Percentiles rank a stretch among this genome's conserved stretches.
Evolutionary conservation across 2,888 invertebrate genomes (phyloP).

Genomic region (Drosophila mulleri): DNA sequence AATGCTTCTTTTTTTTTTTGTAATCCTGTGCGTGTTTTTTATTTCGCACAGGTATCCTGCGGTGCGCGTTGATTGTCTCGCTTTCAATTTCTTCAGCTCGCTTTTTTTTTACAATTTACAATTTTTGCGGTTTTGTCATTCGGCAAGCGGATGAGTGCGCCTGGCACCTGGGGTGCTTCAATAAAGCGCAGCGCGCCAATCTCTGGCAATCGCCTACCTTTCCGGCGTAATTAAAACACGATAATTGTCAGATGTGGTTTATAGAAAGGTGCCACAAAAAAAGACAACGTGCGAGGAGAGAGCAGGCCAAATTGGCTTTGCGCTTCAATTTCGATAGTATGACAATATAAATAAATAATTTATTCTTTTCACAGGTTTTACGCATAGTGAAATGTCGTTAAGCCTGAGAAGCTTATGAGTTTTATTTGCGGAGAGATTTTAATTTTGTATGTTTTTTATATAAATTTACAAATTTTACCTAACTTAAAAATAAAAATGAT

Average conservation of each 20-base stretch:
- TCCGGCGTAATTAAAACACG: conserved; percentile 58
- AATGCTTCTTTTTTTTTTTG: not conserved
- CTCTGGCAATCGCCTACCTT: not conserved
- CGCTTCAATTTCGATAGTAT: not conserved
- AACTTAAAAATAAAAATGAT: too few species aligned
- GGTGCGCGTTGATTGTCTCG: conserved; percentile 68
- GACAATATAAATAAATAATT: not conserved
- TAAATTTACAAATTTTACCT: too few species aligned
- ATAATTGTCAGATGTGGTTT: conserved; percentile 62
- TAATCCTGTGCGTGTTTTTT: conserved; percentile 57
- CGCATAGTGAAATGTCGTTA: not conserved
- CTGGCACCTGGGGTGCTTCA: conserved; percentile 67
- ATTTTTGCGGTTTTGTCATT: conserved; percentile 67
- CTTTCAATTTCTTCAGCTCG: conserved; percentile 45
- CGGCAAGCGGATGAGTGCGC: conserved; percentile 47
- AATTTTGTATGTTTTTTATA: not conserved
- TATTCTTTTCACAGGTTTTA: not conserved
- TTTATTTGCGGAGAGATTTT: too few species aligned
- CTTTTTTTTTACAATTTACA: conserved; percentile 14
- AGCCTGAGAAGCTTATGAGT: not conserved
- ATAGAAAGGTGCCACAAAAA: conserved; percentile 1
- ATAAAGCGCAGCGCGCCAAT: conserved; percentile 5
- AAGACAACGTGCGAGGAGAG: too few species aligned
- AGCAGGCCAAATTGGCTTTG: not conserved
- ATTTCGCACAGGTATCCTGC: conserved; percentile 63